Evolutionary conservation across 2,113 vertebrate genomes (phyloP), one percentile per base, ranked within the genome.

Genomic region (Cardinalis cardinalis): DNA sequence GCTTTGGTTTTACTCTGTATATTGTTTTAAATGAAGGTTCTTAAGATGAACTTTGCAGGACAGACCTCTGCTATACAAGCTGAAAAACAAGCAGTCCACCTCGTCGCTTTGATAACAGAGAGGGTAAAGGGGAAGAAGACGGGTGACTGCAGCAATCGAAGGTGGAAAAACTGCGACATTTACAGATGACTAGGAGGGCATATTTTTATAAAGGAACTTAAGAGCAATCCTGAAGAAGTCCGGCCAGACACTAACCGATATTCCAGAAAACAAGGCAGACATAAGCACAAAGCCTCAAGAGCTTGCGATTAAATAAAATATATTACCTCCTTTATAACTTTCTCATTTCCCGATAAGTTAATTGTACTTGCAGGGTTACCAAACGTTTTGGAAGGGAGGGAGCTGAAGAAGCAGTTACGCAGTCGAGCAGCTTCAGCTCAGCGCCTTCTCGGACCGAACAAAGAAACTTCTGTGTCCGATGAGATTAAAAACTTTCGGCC

Each of bases 381-480:
- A 87, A 90, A 60, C 18, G 31, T 32, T 86, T 84, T 52, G 53
- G 60, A 91, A 87, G 43, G 18, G 38, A 74, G 68, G 51, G 77
- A 73, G 65, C 25, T 55, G 84, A 77, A 91, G 64, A 25, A 51
- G 77, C 58, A 38, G 68, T 38, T 69, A 46, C 24, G n/a, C 60
- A 94, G 77, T 29, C 34, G 26, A 74, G 34, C 78, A 48, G 74
- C 80, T 86, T 51, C 89, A 94, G 65, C 88, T 86, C 92, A 91
- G n/a, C 84, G 94, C 92, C 93, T 95, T 93, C 94, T 51, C 48
- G 81, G 44, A 69, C 61, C 32, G 65, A 96, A 97, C 96, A 96
- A 97, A 97, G 96, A 96, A 96, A 97, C 94, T 97, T 95, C 88
- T 96, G 93, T 96, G 88, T n/a, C 63, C 23, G 76, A 89, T 61